phyloP scores from a whole-genome alignment of 2,888 invertebrate species.

The Oligia fasciuncula region DNA sequence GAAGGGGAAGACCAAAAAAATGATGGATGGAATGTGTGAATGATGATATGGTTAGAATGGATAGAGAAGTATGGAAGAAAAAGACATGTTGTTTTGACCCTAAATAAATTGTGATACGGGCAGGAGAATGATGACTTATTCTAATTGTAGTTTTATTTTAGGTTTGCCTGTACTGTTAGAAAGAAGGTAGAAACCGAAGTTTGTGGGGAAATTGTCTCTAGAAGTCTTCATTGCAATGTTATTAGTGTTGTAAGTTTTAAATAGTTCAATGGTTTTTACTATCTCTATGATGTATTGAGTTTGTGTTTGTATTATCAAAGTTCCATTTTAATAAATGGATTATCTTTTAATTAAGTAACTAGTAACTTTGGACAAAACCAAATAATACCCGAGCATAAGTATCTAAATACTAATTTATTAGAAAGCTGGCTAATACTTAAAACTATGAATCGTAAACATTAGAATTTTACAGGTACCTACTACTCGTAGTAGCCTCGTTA shows the following conservation, averaged over 20 bases:
- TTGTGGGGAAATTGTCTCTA: not conserved
- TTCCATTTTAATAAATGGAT: not conserved
- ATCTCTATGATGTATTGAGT: not conserved
- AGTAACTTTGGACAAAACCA: not conserved
- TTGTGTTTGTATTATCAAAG: not conserved
- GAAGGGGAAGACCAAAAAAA: too few relatives aligned
- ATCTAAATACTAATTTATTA: not conserved
- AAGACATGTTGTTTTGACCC: too few relatives aligned
- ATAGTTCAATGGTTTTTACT: not conserved
- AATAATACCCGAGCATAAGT: not conserved
- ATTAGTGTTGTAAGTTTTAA: conserved; percentile 2
- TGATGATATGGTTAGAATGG: too few relatives aligned
- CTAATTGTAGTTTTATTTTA: conserved; percentile 10
- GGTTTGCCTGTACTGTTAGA: conserved; percentile 11
- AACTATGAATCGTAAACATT: not conserved
- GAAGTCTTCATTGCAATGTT: not conserved
- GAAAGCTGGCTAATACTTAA: not conserved
- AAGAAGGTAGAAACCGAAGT: not conserved
- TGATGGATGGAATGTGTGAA: too few relatives aligned
- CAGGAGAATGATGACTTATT: not conserved
- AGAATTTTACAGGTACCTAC: not conserved
- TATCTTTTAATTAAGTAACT: too few relatives aligned
- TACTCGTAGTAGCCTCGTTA: not conserved
- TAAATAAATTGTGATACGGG: too few relatives aligned
- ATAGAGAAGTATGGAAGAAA: too few relatives aligned